phyloP scores from a whole-genome alignment of 64 coral and sea anemone species.

The Porites lutea region DNA sequence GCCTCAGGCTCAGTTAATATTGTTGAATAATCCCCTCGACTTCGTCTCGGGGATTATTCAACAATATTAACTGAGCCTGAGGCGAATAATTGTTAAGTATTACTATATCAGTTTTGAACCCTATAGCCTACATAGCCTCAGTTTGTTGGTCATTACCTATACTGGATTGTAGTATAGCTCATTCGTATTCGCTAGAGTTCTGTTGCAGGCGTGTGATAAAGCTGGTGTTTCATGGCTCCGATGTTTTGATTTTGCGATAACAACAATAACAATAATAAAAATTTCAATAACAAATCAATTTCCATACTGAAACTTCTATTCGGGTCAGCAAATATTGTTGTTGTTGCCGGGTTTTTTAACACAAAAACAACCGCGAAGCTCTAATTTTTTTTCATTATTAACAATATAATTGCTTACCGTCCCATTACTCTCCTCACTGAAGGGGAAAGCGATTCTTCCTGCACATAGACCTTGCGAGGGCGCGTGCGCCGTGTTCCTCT shows the following conservation, averaged over 20 bases:
- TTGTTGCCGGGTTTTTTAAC: too few relatives aligned
- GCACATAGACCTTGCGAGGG: background rate
- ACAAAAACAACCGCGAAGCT: too few relatives aligned
- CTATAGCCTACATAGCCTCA: background rate
- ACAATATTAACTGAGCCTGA: too few relatives aligned
- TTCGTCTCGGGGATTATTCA: too few relatives aligned
- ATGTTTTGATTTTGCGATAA: background rate
- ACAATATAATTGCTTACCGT: background rate
- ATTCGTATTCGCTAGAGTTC: too few relatives aligned
- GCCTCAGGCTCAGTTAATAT: too few relatives aligned
- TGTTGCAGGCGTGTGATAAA: too few relatives aligned
- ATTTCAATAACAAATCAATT: background rate
- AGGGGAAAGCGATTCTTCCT: background rate
- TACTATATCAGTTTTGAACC: background rate
- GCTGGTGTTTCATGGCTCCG: background rate
- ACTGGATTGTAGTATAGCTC: slow-evolving; percentile 10
- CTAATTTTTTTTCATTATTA: background rate
- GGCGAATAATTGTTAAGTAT: too few relatives aligned
- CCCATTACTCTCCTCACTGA: background rate
- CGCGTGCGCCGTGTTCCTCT: background rate
- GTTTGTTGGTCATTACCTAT: slow-evolving; percentile 7
- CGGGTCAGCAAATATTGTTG: too few relatives aligned
- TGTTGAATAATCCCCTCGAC: too few relatives aligned
- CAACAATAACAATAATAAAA: too few relatives aligned
- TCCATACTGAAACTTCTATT: too few relatives aligned